phyloP scores from a whole-genome alignment of 1,140 invertebrate species.

The Steinernema feltiae region DNA sequence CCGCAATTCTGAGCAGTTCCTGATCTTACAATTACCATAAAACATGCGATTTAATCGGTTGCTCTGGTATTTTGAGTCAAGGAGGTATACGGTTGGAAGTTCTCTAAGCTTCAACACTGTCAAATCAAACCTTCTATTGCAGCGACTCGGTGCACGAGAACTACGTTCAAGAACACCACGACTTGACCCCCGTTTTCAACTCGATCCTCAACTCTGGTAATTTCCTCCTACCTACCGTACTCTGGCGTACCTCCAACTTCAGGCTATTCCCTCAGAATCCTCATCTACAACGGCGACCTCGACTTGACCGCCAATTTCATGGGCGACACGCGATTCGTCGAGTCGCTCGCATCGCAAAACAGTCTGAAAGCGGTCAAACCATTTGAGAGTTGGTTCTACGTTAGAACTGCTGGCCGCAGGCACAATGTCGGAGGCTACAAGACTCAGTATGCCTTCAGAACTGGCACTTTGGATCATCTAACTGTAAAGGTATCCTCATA shows the following conservation, averaged over 20 bases:
- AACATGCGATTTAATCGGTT: too few species aligned
- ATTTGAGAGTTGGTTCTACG: not conserved
- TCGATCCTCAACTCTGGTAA: conserved; percentile 29
- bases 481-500: conserved; percentile 24
- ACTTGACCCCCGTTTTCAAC: conserved; percentile 28
- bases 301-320: conserved; percentile 63
- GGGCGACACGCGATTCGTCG: conserved; percentile 62
- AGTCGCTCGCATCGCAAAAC: conserved; percentile 32
- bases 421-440: conserved; percentile 4
- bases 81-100: too few species aligned
- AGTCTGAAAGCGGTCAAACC: not conserved
- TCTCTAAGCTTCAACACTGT: too few species aligned
- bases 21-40: too few species aligned
- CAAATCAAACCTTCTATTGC: too few species aligned
- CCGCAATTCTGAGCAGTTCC: too few species aligned
- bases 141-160: conserved; percentile 24
- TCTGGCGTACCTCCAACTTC: not conserved
- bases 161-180: conserved; percentile 28
- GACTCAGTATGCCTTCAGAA: not conserved
- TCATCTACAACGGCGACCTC: conserved; percentile 64
- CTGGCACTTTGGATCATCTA: not conserved
- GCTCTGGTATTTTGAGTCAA: too few species aligned
- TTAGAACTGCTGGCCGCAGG: conserved; percentile 59
- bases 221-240: not conserved
- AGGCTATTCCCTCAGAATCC: conserved; percentile 31